Base-by-base conservation (phyloP, 2,113 vertebrate species). In the Seriola quinqueradiata region DNA sequence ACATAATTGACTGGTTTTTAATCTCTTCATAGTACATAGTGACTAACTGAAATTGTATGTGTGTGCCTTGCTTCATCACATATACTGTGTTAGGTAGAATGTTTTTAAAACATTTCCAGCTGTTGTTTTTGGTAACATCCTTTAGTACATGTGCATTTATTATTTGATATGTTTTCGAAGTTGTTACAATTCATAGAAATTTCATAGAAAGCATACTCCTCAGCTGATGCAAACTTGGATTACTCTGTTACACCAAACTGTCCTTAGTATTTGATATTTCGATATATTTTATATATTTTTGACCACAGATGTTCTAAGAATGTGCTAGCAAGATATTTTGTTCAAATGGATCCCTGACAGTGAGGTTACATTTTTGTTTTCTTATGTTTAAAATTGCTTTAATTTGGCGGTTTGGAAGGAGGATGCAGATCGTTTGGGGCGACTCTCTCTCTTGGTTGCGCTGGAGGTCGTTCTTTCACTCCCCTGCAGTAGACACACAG, bases 61-160 rank as follows among this genome's bases (percentile, higher is more conserved):
- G 65, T 87, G 76, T 87, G 77, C 71, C 79, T 89, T 89, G 87
- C 88, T 86, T 89, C 82, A 83, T 92, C 84, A 84, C 79, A 81
- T 88, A 42, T 77, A 65, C 17, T 87, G 59, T 90, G 59, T 84
- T 84, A 25, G 28, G 40, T 63, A 71, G 42, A 72, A 42, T 88
- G 77, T 75, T 68, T 75, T 67, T 81, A 38, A 36, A 70, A 60
- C 28, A 64, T 71, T 77, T 73, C 14, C 58, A 48, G 40, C n/a
- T 77, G 42, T 78, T 79, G 44, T 58, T 76, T 54, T 19, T 59
- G 50, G 34, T 59, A 19, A 57, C 23, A 13, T 42, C 34, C 2
- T 68, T 83, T 58, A 19, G 40, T 16, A 71, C 40, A 40, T 77
- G 34, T 82, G 44, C 50, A 44, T 86, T 65, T 65, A 38, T 74